A percentile compares a stretch with the other conserved stretches of the same genome.
phyloP scores from a whole-genome alignment of 2,113 vertebrate species.

The Stigmatopora argus region DNA sequence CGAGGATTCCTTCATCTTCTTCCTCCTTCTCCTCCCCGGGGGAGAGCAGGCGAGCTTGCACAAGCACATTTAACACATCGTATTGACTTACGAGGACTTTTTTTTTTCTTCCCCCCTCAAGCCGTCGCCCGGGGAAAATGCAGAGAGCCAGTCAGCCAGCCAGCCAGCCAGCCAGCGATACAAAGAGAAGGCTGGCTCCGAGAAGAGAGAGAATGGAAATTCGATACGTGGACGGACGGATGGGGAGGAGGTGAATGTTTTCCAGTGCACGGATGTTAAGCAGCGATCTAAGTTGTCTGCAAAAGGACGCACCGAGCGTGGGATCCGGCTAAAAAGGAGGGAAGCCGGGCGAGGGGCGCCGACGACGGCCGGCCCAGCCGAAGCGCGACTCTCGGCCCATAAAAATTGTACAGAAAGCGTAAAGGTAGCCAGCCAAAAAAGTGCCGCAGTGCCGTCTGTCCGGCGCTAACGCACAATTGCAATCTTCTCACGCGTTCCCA shows the following conservation, averaged over 20 bases:
- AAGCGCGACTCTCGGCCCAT: no score
- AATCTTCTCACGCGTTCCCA: not conserved
- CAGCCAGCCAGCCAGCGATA: slow-evolving; percentile 20
- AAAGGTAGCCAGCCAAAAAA: not conserved
- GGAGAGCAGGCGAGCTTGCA: slow-evolving; percentile 45
- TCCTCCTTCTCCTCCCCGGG: slow-evolving; percentile 10
- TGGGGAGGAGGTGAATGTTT: slow-evolving; percentile 30
- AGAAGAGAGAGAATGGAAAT: slow-evolving; percentile 28
- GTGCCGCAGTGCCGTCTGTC: not conserved
- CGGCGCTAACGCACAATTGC: not conserved
- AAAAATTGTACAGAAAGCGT: not conserved
- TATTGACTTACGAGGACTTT: slow-evolving; percentile 55
- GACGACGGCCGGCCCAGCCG: no score
- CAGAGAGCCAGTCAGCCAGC: not conserved
- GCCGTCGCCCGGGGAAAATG: slow-evolving; percentile 16
- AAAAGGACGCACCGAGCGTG: slow-evolving; percentile 23
- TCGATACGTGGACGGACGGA: slow-evolving; percentile 26
- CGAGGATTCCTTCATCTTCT: not conserved
- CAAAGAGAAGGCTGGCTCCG: slow-evolving; percentile 13
- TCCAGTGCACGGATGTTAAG: slow-evolving; percentile 13
- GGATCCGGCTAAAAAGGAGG: slow-evolving; percentile 15
- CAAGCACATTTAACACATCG: slow-evolving; percentile 55
- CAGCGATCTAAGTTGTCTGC: slow-evolving; percentile 29
- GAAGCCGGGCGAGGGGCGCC: no score
- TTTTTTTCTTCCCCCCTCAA: slow-evolving; percentile 27